These are phyloP conservation scores for Corynorhinus townsendii DNA, from an alignment of 2,113 vertebrate species.

Conservation along the genomic window DNA sequence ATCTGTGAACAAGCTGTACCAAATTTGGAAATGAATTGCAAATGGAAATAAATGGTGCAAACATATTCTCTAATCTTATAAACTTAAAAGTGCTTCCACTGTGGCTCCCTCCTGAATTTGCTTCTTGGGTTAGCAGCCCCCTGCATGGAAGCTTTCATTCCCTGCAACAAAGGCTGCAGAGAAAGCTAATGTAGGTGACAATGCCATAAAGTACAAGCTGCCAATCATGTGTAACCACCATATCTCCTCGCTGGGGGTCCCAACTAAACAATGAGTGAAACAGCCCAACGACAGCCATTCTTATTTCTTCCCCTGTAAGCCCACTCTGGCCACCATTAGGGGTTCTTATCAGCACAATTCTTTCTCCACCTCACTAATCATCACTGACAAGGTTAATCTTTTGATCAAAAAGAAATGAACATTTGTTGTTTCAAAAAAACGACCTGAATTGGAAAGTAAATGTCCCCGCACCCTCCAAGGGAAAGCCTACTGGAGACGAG, in stretches of 20 bases:
- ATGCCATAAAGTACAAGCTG: not conserved
- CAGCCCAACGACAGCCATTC: not conserved
- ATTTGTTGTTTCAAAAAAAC: not conserved
- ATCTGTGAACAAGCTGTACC: slow-evolving; percentile 43
- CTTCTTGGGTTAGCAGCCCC: slow-evolving; percentile 4
- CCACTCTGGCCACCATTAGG: not conserved
- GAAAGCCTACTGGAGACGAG: not conserved
- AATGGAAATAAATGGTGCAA: slow-evolving; percentile 51
- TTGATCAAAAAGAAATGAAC: slow-evolving; percentile 1
- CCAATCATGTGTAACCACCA: not conserved
- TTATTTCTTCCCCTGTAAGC: not conserved
- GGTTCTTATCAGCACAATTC: not conserved
- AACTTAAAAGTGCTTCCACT: slow-evolving; percentile 49
- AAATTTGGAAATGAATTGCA: slow-evolving; percentile 41
- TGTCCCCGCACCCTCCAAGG: not conserved
- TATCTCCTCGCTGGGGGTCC: not conserved
- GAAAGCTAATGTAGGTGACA: not conserved
- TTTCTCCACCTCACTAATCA: not conserved
- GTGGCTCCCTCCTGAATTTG: slow-evolving; percentile 8
- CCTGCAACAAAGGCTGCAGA: slow-evolving; percentile 1
- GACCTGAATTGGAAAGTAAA: not conserved
- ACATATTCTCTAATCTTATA: slow-evolving; percentile 35
- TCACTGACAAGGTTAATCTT: not conserved
- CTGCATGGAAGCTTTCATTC: slow-evolving; percentile 2
- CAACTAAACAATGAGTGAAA: not conserved